Conservation (phyloP, 2,113 vertebrate species). For the Australoheros scitulus region DNA sequence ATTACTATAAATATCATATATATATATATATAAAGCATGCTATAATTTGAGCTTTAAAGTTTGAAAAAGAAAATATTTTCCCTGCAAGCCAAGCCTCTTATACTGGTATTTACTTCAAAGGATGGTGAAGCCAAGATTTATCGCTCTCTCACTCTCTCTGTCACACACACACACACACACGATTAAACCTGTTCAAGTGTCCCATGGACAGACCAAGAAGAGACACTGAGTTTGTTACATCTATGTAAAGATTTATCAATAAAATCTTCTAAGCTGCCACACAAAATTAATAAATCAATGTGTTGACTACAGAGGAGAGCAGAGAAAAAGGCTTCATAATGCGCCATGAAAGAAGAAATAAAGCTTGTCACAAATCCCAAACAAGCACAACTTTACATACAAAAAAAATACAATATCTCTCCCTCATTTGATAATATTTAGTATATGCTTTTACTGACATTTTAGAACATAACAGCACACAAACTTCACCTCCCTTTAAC, state of each 20-base stretch:
- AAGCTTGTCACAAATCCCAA: neutral
- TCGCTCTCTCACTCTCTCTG: neutral
- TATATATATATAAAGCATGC: neutral
- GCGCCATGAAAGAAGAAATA: slow-evolving; percentile 6
- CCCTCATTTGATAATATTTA: slow-evolving; percentile 11
- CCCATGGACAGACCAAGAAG: neutral
- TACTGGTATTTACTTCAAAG: neutral
- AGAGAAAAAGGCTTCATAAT: slow-evolving; percentile 9
- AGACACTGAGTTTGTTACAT: slow-evolving; percentile 10
- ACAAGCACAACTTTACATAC: slow-evolving; percentile 31
- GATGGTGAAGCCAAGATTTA: neutral
- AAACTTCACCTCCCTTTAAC: slow-evolving; percentile 1
- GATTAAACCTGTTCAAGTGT: neutral
- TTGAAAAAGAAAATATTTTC: too few relatives aligned
- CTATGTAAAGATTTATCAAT: neutral
- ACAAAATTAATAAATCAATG: slow-evolving; percentile 22
- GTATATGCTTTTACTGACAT: slow-evolving; percentile 14
- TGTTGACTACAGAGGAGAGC: slow-evolving; percentile 3
- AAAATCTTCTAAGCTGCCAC: slow-evolving; percentile 6
- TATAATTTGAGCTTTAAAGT: neutral
- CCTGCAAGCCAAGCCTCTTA: neutral
- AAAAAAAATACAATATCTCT: neutral
- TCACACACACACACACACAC: neutral
- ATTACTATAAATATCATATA: neutral
- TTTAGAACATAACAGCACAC: neutral